phyloP scores from a whole-genome alignment of 2,797 vertebrate genomes.

The Crypturellus tataupa region DNA sequence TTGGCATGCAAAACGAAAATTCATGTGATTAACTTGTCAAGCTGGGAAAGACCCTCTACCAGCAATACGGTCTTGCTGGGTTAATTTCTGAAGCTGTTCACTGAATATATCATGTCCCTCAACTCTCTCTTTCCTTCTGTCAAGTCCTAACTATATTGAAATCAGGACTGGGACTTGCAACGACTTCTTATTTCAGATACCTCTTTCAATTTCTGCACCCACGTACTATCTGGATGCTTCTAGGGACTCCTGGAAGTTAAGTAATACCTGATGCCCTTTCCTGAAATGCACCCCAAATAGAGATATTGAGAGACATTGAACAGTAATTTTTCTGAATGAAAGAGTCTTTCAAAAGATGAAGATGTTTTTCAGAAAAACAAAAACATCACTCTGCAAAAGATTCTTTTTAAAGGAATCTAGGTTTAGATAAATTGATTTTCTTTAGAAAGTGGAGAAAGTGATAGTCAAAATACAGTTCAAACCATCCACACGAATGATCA shows the following conservation, averaged over 20 bases:
- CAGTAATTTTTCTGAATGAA: neutral
- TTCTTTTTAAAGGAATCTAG: neutral
- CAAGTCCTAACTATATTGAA: neutral
- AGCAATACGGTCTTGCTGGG: neutral
- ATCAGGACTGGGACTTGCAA: neutral
- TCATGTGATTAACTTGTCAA: neutral
- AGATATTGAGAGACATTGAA: neutral
- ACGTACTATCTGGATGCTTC: neutral
- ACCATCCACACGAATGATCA: neutral
- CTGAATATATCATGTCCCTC: neutral
- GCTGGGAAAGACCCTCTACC: neutral
- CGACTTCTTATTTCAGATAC: neutral
- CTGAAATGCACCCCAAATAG: neutral
- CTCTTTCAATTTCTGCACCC: neutral
- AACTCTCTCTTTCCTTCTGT: neutral
- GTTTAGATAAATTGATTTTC: neutral
- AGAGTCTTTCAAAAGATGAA: neutral
- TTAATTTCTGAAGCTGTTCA: neutral
- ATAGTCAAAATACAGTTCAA: neutral
- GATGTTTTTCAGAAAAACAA: neutral
- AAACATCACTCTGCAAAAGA: neutral
- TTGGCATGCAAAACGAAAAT: neutral
- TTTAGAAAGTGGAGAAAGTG: neutral
- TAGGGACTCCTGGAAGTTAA: neutral
- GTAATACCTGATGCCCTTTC: neutral